Conservation (phyloP, 2,113 vertebrate species). For the Bubalus kerabau region DNA sequence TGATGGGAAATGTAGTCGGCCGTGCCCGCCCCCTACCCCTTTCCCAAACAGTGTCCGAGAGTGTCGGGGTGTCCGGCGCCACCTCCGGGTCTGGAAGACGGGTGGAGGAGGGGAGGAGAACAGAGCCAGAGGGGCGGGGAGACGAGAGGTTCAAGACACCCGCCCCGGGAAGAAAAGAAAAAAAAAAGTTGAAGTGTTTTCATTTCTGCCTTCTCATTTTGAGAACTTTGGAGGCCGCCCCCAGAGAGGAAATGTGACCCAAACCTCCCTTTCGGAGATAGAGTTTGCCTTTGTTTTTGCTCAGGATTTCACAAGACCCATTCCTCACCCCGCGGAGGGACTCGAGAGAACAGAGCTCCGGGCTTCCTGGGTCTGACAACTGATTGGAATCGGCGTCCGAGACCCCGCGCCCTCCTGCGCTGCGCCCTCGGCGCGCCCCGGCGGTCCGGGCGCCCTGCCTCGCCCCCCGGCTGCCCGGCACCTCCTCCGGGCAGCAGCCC, state of each 20-base stretch:
- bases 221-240: constrained; percentile 72
- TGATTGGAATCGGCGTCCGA: constrained; percentile 17
- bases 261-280: constrained; percentile 65
- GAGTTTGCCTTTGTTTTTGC: constrained; percentile 71
- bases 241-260: constrained; percentile 70
- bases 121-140: constrained; percentile 50
- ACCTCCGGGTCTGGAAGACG: constrained; percentile 29
- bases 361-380: constrained; percentile 51
- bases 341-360: constrained; percentile 18
- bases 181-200: constrained; percentile 80
- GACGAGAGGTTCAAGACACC: constrained; percentile 47
- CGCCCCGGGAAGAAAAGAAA: constrained; percentile 60
- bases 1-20: constrained; percentile 83
- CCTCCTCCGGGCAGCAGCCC: constrained; percentile 61
- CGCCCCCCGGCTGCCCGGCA: constrained; percentile 45
- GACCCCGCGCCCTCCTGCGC: constrained; percentile 53
- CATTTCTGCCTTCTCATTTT: constrained; percentile 70
- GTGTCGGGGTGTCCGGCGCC: constrained; percentile 50
- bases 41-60: constrained; percentile 51
- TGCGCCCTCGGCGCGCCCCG: constrained; percentile 47
- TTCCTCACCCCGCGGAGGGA: constrained; percentile 28
- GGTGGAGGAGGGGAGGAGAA: constrained; percentile 29
- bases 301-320: constrained; percentile 61
- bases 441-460: constrained; percentile 10
- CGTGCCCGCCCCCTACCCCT: constrained; percentile 61